A percentile compares a stretch with the other conserved stretches of the same genome.
These are phyloP conservation scores for Hyperopisus bebe DNA, from an alignment of 2,113 vertebrate species.

Conservation along the genomic window DNA sequence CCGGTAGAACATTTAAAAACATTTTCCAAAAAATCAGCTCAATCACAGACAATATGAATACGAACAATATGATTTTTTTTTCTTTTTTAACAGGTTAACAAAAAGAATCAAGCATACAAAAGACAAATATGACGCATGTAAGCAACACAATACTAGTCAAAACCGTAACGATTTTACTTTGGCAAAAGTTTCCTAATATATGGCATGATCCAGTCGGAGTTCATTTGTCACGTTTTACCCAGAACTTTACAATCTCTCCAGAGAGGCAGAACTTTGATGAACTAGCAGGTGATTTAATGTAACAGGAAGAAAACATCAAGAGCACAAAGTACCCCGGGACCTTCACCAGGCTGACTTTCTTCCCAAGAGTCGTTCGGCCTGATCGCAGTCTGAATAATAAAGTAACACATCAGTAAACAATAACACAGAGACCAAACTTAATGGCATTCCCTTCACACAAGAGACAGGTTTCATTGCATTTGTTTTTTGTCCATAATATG, in stretches of 20 bases:
- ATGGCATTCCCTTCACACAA: background rate
- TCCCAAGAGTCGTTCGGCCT: background rate
- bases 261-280: background rate
- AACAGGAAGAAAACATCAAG: background rate
- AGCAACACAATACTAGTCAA: background rate
- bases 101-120: background rate
- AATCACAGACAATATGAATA: background rate
- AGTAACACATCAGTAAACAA: background rate
- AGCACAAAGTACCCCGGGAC: background rate
- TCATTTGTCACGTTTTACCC: background rate
- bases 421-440: background rate
- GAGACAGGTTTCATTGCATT: background rate
- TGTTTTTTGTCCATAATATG: background rate
- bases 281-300: background rate
- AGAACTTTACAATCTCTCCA: background rate
- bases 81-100: background rate
- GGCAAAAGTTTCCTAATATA: background rate
- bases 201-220: background rate
- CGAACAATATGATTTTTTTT: background rate
- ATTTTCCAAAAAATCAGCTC: background rate
- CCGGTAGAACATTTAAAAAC: background rate
- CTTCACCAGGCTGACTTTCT: background rate
- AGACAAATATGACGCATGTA: background rate
- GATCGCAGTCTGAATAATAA: background rate
- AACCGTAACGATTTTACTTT: background rate